A percentile compares a stretch with the other conserved stretches of the same genome.
phyloP scores from a whole-genome alignment of 1,140 invertebrate species.

The Zaprionus taronus region DNA sequence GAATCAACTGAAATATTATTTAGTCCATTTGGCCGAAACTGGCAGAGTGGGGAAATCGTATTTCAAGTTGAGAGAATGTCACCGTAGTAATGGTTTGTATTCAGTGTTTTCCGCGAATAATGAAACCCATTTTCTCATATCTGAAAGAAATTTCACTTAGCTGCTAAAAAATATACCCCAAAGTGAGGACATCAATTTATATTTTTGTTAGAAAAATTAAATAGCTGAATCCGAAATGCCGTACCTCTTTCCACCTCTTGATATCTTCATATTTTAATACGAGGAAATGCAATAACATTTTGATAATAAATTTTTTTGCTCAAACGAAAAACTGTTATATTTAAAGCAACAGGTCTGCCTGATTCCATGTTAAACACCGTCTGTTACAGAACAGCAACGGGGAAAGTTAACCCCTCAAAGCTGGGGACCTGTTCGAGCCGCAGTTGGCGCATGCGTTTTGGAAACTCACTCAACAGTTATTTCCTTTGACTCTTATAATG shows the following conservation, averaged over 20 bases:
- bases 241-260: too few relatives aligned
- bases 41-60: neutral
- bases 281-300: too few relatives aligned
- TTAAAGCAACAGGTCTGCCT: constrained; percentile 56
- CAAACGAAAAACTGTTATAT: neutral
- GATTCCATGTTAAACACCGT: constrained; percentile 36
- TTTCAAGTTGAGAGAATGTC: neutral
- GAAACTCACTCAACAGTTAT: constrained; percentile 31
- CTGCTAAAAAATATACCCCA: too few relatives aligned
- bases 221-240: too few relatives aligned
- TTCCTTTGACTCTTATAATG: constrained; percentile 6
- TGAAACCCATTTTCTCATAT: neutral
- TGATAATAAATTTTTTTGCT: neutral
- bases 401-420: neutral
- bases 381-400: constrained; percentile 26
- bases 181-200: too few relatives aligned
- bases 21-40: neutral
- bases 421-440: constrained; percentile 12
- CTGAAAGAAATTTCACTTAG: too few relatives aligned
- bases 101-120: neutral
- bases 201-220: too few relatives aligned
- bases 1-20: constrained; percentile 1
- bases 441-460: constrained; percentile 49
- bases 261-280: too few relatives aligned
- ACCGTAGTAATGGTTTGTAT: neutral